Percentiles rank a stretch among this genome's conserved stretches.
These are phyloP conservation scores for Callithrix jacchus DNA, from an alignment of 2,113 vertebrate genomes.

Conservation along the genomic window DNA sequence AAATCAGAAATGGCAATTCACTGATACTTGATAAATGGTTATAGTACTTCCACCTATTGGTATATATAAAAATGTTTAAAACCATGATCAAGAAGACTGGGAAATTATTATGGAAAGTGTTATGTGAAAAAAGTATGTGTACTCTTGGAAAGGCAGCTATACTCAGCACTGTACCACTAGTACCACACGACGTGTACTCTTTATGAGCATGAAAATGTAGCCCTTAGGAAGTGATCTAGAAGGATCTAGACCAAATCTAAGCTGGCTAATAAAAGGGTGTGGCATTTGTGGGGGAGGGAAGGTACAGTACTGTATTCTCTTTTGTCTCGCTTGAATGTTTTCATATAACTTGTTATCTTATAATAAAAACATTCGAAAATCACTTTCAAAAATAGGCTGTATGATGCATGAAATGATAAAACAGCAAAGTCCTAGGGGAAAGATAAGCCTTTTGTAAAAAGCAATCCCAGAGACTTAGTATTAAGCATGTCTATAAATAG, in stretches of 20 bases:
- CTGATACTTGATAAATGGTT: background rate
- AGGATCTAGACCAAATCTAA: background rate
- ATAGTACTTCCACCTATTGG: background rate
- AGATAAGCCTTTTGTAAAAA: constrained; percentile 37
- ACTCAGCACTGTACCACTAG: no score
- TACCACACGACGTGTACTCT: background rate
- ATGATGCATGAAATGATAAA: constrained; percentile 38
- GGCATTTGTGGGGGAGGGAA: background rate
- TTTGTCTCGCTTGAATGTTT: constrained; percentile 48
- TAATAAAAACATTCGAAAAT: constrained; percentile 50
- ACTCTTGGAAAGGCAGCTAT: no score
- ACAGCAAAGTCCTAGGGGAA: constrained; percentile 9
- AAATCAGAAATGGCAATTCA: constrained; percentile 42
- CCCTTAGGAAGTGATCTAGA: background rate
- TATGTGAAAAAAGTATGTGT: background rate
- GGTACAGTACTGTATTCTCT: background rate
- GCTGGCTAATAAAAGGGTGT: background rate
- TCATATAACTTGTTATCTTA: constrained; percentile 49
- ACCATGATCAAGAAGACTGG: constrained; percentile 14
- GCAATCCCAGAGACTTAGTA: constrained; percentile 8
- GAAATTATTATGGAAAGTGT: constrained; percentile 27
- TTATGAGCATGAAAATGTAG: background rate
- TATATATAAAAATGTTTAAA: constrained; percentile 40
- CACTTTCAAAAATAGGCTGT: constrained; percentile 49
- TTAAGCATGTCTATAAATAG: background rate